Evolutionary conservation across 2,888 invertebrate species (phyloP), one percentile per base, ranked within the genome.

Genomic region (Xylophagus ater): DNA sequence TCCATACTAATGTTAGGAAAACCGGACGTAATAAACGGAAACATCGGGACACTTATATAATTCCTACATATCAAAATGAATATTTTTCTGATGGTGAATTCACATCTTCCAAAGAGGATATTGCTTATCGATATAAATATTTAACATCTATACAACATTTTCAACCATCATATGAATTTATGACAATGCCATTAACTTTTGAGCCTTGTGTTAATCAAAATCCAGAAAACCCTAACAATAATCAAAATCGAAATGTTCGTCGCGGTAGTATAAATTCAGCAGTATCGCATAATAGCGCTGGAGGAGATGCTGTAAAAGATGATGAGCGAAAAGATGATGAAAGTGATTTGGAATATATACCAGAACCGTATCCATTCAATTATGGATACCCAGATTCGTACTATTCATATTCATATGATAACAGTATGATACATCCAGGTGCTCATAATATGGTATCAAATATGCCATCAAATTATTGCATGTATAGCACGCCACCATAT

Each of bases 71-170:
- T 8, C 29, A 43, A 12, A 36, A 37, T 15, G 30, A 41, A 29
- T 31, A 29, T 18, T 39, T 32, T 20, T 28, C 28, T n/a, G 44
- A 36, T 5, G 37, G 38, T 17, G 41, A 41, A n/a, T 20, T 38
- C 6, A 20, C 46, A 43, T 25, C 43, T 35, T 19, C 31, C 37
- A 9, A 52, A 50, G 37, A 40, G 41, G 25, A 48, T 26, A 48
- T 52, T 26, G 49, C 48, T 23, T 54, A 51, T 26, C 55, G 52
- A 40, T 47, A 56, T 28, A 53, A 52, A 29, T 52, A 52, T 37
- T 53, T 50, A 33, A 52, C 54, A 1, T 51, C 51, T 43, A 50
- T 53, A 31, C 51, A 54, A 30, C 52, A 57, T 43, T 56, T 56
- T 25, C 52, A 49, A 3, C 47, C 54, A 2, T 44, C 50, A 6